phyloP scores from a whole-genome alignment of 2,888 invertebrate genomes.

The Cataglyphis albicans region DNA sequence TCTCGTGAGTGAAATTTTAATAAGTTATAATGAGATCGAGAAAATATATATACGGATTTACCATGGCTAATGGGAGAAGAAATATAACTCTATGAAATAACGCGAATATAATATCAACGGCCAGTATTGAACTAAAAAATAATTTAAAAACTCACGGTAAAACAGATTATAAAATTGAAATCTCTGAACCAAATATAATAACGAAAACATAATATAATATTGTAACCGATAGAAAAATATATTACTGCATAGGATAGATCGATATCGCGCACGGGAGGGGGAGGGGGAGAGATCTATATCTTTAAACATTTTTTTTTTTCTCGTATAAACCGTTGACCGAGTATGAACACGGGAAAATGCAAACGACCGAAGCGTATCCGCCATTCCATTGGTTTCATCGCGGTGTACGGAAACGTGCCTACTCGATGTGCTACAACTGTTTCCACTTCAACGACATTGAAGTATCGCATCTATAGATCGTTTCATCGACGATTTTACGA shows the following conservation, averaged over 20 bases:
- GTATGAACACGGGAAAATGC: conserved; percentile 53
- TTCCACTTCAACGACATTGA: conserved; percentile 69
- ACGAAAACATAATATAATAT: not conserved
- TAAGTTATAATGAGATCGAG: conserved; percentile 50
- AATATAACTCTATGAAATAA: not conserved
- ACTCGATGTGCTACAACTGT: conserved; percentile 65
- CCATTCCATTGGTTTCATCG: conserved; percentile 57
- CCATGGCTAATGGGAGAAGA: not conserved
- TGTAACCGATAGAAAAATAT: not conserved
- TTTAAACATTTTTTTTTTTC: conserved; percentile 41
- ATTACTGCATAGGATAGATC: not conserved
- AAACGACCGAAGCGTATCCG: conserved; percentile 49
- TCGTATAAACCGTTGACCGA: conserved; percentile 40
- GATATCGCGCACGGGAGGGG: not conserved
- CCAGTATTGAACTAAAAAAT: not conserved
- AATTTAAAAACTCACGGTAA: not conserved
- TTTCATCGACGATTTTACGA: conserved; percentile 69
- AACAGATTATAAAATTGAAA: conserved; percentile 9
- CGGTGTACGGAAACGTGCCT: conserved; percentile 65
- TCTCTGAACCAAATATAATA: not conserved
- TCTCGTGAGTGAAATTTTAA: conserved; percentile 59
- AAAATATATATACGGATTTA: conserved; percentile 28
- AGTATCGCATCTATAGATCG: conserved; percentile 67
- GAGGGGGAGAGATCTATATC: not conserved
- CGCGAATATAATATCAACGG: not conserved